Percentiles rank a stretch among this genome's conserved stretches.
These are phyloP conservation scores for Prunella strophiata DNA, from an alignment of 2,797 vertebrate species.

Conservation along the genomic window DNA sequence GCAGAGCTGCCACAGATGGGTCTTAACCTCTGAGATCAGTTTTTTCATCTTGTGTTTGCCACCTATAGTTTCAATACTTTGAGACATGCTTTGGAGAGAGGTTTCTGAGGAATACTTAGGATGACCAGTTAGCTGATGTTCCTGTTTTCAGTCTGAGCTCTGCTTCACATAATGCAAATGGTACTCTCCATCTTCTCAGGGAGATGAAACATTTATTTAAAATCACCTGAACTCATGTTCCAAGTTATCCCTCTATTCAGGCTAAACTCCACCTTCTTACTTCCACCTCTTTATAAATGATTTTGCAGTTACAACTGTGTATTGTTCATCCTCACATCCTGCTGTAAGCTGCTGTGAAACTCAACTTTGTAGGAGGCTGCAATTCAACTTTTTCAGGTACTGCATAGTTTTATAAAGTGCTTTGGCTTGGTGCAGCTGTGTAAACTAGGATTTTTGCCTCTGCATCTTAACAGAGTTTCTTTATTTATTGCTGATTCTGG, in stretches of 20 bases:
- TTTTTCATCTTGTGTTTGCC: background rate
- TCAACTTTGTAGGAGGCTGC: background rate
- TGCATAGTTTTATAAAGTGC: background rate
- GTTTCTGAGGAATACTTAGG: background rate
- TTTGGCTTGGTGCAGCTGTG: constrained; percentile 46
- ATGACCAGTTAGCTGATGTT: background rate
- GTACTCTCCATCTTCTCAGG: background rate
- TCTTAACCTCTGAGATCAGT: background rate
- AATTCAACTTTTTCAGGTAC: constrained; percentile 14
- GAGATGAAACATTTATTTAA: background rate
- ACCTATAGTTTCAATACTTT: background rate
- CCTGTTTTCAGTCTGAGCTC: background rate
- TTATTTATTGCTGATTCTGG: constrained; percentile 53
- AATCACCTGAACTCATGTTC: background rate
- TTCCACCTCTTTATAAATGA: background rate
- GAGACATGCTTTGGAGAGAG: background rate
- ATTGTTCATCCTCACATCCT: background rate
- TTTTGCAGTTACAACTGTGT: background rate
- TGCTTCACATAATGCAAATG: background rate
- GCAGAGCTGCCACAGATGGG: background rate
- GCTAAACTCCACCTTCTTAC: background rate
- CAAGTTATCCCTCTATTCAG: background rate
- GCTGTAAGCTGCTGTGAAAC: background rate
- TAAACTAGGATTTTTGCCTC: constrained; percentile 36
- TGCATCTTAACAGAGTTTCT: constrained; percentile 53